These are phyloP conservation scores for Falcaria lacertinaria DNA, from an alignment of 2,888 invertebrate genomes.

Conservation along the genomic window DNA sequence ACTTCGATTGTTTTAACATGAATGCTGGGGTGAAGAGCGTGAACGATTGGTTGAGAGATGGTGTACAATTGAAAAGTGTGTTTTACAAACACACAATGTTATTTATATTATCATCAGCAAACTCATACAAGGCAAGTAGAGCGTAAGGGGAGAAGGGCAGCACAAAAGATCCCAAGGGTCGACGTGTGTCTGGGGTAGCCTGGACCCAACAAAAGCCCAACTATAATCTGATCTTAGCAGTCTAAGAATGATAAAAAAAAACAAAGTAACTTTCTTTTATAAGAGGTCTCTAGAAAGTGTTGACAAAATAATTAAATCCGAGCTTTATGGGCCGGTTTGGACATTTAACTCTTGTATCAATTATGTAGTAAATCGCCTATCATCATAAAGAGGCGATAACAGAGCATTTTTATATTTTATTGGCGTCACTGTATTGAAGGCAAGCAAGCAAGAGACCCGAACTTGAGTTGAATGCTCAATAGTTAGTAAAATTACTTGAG, in stretches of 20 bases:
- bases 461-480: slow-evolving; percentile 47
- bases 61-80: no score
- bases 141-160: no score
- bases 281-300: not conserved
- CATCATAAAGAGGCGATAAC: slow-evolving; percentile 11
- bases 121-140: no score
- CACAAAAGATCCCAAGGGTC: no score
- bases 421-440: slow-evolving; percentile 11
- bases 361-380: not conserved
- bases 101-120: no score
- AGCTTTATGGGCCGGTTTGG: not conserved
- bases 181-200: no score
- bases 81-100: no score
- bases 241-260: no score
- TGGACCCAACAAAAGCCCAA: no score
- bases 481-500: slow-evolving; percentile 58
- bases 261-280: not conserved
- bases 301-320: not conserved
- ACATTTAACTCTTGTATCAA: not conserved
- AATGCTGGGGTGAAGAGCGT: no score
- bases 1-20: slow-evolving; percentile 7
- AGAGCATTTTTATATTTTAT: slow-evolving; percentile 13
- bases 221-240: no score
- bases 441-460: slow-evolving; percentile 30
- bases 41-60: no score